Conservation (phyloP, 2,113 vertebrate genomes). For the Urocolius indicus region DNA sequence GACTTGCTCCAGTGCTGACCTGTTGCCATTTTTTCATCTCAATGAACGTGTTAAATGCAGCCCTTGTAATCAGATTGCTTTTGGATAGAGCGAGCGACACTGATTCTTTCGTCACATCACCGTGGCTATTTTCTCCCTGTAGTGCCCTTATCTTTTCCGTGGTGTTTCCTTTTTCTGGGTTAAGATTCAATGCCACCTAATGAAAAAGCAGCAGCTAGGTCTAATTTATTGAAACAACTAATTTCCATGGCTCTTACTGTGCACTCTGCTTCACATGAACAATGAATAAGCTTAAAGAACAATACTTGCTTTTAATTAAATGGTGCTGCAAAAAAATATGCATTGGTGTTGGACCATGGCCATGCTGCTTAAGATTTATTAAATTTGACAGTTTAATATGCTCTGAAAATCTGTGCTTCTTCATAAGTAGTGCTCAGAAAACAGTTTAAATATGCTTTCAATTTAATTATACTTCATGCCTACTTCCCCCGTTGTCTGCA, state of each 20-base stretch:
- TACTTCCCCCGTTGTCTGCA: not conserved
- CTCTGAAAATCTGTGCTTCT: conserved; percentile 19
- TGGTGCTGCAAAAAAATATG: conserved; percentile 32
- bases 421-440: conserved; percentile 44
- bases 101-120: rapidly evolving
- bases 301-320: conserved; percentile 57
- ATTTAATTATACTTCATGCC: conserved; percentile 43
- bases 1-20: not conserved
- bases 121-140: not conserved
- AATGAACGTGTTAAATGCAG: rapidly evolving
- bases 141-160: not conserved
- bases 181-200: not conserved
- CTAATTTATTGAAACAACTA: not conserved
- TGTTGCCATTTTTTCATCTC: not conserved
- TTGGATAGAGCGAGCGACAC: not conserved
- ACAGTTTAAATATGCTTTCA: conserved; percentile 45
- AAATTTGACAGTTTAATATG: conserved; percentile 58
- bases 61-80: not conserved
- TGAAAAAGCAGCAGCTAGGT: not conserved
- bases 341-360: conserved; percentile 25
- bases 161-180: not conserved
- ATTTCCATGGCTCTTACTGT: not conserved
- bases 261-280: not conserved
- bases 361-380: conserved; percentile 48
- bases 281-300: conserved; percentile 48